Base-by-base conservation (phyloP, 2,113 vertebrate species). In the Caretta caretta region DNA sequence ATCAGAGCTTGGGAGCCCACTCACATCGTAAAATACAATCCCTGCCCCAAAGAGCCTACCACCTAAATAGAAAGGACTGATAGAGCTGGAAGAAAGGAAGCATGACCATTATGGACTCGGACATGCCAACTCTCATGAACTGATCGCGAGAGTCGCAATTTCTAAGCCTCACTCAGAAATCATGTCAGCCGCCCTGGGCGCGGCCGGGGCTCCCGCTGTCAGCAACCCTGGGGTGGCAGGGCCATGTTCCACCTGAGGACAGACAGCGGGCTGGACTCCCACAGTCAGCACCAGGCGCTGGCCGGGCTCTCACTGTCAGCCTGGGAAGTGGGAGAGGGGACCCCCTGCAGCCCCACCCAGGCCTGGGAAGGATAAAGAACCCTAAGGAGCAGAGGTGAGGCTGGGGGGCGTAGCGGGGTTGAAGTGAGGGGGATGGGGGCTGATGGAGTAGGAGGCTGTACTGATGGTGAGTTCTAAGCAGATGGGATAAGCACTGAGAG, bases 61-160 rank as follows among this genome's bases (percentile, higher is more conserved):
- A 27, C 0, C 0, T 76, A 89, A 91, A 90, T 25, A 94, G 42
- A 51, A 88, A 51, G 46, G 46, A 93, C 78, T 57, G 22, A 59
- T n/a, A 93, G 89, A 79, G 95, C 86, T 72, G 87, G 56, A 56
- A 94, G 62, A 91, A 62, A 93, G 49, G 38, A 95, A 84, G 56
- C 91, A 88, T 76, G 69, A 56, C 59, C 80, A 51, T 29, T 90
- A 65, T 13, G 4, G 31, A 31, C 57, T 35, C 31, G 17, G 31
- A 65, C 59, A 35, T 65, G 59, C 59, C 59, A 69, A 69, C 62
- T n/a, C 31, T 16, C 14, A 31, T 8, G 4, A 69, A 69, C 35
- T 69, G 35, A 65, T 35, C 3, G 13, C 16, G 2, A 65, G 62
- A 65, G 31, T 65, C 7, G 6, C 7, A 2, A 7, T 65, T 65